Evolutionary conservation across 2,113 vertebrate species (phyloP).

Genomic region (Ptychochromis oligacanthus): DNA sequence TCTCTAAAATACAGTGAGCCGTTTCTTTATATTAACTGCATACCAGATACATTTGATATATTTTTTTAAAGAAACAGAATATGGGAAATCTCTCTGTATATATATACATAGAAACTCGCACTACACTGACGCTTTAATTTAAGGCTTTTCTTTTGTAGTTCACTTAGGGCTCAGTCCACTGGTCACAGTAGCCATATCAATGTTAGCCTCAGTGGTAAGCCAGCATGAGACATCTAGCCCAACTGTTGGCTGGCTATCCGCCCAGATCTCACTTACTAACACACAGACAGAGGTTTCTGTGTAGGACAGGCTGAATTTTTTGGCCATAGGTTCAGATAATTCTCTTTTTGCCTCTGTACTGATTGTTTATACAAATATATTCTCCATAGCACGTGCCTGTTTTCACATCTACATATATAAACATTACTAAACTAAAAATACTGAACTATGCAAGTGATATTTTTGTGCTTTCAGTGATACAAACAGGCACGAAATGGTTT

Average conservation of each 20-base stretch:
- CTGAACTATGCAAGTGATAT: neutral
- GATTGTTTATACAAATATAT: neutral
- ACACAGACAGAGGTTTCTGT: neutral
- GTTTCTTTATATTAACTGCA: neutral
- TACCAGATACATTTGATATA: neutral
- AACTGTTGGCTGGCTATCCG: conserved; percentile 49
- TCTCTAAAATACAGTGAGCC: neutral
- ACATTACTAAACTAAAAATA: neutral
- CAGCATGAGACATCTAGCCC: conserved; percentile 25
- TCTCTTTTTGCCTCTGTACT: neutral
- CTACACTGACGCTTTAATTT: neutral
- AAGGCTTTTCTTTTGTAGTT: neutral
- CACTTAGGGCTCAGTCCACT: neutral
- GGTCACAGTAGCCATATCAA: conserved; percentile 9
- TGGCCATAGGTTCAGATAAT: neutral
- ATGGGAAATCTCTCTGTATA: neutral
- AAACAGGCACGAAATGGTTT: neutral
- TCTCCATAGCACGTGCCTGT: neutral
- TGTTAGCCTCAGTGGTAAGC: conserved; percentile 21
- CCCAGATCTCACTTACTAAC: conserved; percentile 25
- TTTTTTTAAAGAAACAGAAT: neutral
- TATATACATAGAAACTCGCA: neutral
- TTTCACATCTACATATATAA: neutral
- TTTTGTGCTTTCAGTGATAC: neutral
- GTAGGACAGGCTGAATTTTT: neutral